Percentiles rank a stretch among this genome's conserved stretches.
These are phyloP conservation scores for Biston stratarius DNA, from an alignment of 2,888 invertebrate genomes.

Conservation along the genomic window DNA sequence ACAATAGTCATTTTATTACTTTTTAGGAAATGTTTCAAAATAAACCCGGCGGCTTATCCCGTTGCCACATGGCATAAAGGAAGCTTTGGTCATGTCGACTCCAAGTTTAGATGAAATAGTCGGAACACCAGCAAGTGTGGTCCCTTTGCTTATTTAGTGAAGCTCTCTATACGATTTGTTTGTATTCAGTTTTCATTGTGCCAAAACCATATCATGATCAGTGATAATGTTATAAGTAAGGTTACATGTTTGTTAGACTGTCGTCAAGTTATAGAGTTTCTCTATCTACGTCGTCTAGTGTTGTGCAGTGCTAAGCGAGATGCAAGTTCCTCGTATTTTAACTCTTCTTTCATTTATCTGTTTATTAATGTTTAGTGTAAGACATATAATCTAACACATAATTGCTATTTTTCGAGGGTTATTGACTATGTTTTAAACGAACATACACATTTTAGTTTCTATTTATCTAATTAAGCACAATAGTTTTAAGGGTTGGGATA, in stretches of 20 bases:
- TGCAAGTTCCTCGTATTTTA: constrained; percentile 76
- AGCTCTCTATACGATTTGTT: constrained; percentile 44
- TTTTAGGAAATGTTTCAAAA: no score
- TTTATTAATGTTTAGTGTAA: constrained; percentile 67
- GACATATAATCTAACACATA: constrained; percentile 69
- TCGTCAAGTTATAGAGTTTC: constrained; percentile 31
- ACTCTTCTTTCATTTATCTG: constrained; percentile 58
- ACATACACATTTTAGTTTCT: constrained; percentile 72
- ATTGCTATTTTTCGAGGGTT: constrained; percentile 82
- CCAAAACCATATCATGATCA: constrained; percentile 82
- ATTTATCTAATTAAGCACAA: constrained; percentile 76
- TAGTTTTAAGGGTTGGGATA: constrained; percentile 77
- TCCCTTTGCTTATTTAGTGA: constrained; percentile 21
- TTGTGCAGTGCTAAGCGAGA: constrained; percentile 62
- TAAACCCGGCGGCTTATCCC: neutral
- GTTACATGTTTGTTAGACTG: constrained; percentile 55
- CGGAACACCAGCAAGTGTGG: constrained; percentile 1
- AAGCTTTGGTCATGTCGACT: no score
- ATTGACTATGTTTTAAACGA: constrained; percentile 73
- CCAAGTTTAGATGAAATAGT: no score
- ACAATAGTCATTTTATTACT: no score
- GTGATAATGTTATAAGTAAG: constrained; percentile 72
- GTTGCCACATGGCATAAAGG: no score
- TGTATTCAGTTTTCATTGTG: constrained; percentile 66
- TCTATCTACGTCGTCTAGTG: constrained; percentile 51